Conservation (phyloP, 2,113 vertebrate genomes). For the Pituophis catenifer region DNA sequence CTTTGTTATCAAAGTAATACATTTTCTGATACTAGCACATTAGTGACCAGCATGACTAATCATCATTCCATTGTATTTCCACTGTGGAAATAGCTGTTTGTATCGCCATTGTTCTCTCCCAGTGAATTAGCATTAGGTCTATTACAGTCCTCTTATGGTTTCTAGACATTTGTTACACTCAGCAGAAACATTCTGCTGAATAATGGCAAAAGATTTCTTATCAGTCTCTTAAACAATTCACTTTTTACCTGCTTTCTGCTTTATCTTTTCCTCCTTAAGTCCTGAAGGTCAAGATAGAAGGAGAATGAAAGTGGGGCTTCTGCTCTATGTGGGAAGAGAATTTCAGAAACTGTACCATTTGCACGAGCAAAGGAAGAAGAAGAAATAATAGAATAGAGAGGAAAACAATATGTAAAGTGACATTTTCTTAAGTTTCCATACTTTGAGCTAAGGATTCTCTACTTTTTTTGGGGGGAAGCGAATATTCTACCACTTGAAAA, state of each 20-base stretch:
- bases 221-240: constrained; percentile 25
- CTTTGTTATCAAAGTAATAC: constrained; percentile 35
- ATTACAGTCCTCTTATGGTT: constrained; percentile 24
- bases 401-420: not conserved
- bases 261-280: constrained; percentile 27
- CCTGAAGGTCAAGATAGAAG: constrained; percentile 25
- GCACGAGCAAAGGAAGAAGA: not conserved
- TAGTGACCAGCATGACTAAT: constrained; percentile 33
- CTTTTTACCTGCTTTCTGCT: constrained; percentile 34
- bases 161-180: constrained; percentile 26
- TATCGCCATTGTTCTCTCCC: constrained; percentile 1
- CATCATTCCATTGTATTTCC: constrained; percentile 15
- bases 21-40: constrained; percentile 26
- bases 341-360: not conserved
- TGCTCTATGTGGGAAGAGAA: not conserved
- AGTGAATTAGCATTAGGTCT: constrained; percentile 32
- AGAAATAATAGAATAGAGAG: not conserved
- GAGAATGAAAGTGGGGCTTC: not conserved
- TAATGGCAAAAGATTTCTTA: constrained; percentile 37
- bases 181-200: constrained; percentile 34
- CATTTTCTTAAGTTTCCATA: not conserved
- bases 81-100: constrained; percentile 33
- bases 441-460: not conserved
- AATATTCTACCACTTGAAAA: not conserved
- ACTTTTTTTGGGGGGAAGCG: not conserved